Evolutionary conservation across 53 echinoderm and acorn worm genomes (phyloP), one percentile per base, ranked within the genome.

Genomic region (Apostichopus leukothele): DNA sequence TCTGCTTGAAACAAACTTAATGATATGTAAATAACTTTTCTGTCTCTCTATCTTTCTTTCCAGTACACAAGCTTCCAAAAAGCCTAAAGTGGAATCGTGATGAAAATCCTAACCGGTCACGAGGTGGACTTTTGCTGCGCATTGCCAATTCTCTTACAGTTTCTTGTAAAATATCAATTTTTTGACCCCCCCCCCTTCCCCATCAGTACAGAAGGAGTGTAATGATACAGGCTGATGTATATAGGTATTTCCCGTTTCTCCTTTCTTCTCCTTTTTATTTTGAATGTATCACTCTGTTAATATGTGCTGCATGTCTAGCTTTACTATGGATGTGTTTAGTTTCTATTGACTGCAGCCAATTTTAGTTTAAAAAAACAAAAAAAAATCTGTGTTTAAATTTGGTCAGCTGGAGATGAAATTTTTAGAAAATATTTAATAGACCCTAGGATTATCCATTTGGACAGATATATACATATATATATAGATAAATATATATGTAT

Each of bases 61-160:
- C 50, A 79, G 79, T 53, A 79, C 79, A 79, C 79, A 79, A 79
- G 79, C 79, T 79, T 79, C 79, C 79, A 79, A 79, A 16, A 79
- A 79, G 79, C 53, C 79, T 10, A 79, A 79, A 52, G 50, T 79
- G 79, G 79, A 79, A 19, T 79, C 79, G 79, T 79, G 79, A 79
- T 79, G 79, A 51, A 53, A 51, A 63, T 16, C 16, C 61, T 51
- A 25, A 77, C 12, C 61, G 13, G 61, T 61, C 63, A 63, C 63
- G 63, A 13, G 63, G 50, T 50, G 50, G 50, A 50, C 50, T 50
- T 51, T 52, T 78, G 78, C 52, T 79, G 79, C 79, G 51, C n/a
- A 79, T 79, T 79, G 79, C 79, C 79, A 79, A 79, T 51, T 79
- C 53, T 79, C 63, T 13, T 63, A 63, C 16, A 16, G 63, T 63